A percentile compares a stretch with the other conserved stretches of the same genome.
phyloP scores from a whole-genome alignment of 2,888 invertebrate genomes.

The Thecocarcelia acutangulata region DNA sequence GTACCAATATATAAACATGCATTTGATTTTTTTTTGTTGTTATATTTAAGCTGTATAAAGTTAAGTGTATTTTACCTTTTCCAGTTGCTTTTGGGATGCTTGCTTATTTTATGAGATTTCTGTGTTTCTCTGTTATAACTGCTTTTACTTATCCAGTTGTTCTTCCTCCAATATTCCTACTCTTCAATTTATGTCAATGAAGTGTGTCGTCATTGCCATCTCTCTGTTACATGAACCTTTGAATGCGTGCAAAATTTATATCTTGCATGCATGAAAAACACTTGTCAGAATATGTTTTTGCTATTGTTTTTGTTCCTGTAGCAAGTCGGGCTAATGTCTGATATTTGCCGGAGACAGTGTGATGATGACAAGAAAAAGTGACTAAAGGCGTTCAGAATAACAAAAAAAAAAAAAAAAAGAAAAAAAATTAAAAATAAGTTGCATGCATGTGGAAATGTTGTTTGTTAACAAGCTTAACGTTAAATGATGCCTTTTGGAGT shows the following conservation, averaged over 20 bases:
- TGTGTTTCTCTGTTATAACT: constrained; percentile 4
- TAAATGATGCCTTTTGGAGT: constrained; percentile 51
- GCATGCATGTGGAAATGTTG: constrained; percentile 39
- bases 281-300: constrained; percentile 61
- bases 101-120: background rate
- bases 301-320: constrained; percentile 44
- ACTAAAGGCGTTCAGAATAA: background rate
- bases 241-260: constrained; percentile 68
- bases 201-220: constrained; percentile 55
- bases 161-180: constrained; percentile 8
- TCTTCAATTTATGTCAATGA: constrained; percentile 64
- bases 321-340: constrained; percentile 49
- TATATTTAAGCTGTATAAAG: constrained; percentile 51
- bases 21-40: background rate
- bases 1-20: background rate
- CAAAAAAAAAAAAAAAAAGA: background rate
- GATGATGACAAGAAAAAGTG: constrained; percentile 15
- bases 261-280: constrained; percentile 64
- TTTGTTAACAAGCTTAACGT: constrained; percentile 62
- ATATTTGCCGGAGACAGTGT: constrained; percentile 20
- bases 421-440: constrained; percentile 22
- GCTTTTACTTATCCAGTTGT: background rate
- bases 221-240: constrained; percentile 58
- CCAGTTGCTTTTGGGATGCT: background rate
- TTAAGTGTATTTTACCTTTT: constrained; percentile 40